These are phyloP conservation scores for Protonibea diacanthus DNA, from an alignment of 2,797 vertebrate genomes.

Conservation along the genomic window DNA sequence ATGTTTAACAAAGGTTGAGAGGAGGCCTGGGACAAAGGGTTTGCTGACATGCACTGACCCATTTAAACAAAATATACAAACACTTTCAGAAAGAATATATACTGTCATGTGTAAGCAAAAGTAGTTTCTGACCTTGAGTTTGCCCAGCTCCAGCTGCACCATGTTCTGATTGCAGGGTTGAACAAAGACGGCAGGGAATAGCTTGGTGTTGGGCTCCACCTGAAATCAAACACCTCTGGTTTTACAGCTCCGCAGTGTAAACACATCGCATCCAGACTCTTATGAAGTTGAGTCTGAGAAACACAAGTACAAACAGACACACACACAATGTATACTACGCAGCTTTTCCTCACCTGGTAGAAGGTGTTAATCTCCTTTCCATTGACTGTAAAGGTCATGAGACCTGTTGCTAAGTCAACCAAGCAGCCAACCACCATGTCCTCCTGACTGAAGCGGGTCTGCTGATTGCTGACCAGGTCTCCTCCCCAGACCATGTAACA, in stretches of 20 bases:
- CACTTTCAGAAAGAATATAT: background rate
- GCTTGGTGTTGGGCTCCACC: conserved; percentile 98
- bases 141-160: conserved; percentile 93
- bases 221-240: conserved; percentile 58
- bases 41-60: background rate
- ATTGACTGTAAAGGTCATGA: conserved; percentile 95
- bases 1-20: background rate
- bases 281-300: background rate
- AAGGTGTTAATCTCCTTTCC: conserved; percentile 97
- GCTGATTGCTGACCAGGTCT: conserved; percentile 91
- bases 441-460: conserved; percentile 92
- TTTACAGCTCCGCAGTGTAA: background rate
- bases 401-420: conserved; percentile 92
- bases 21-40: background rate
- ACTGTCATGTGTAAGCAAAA: background rate
- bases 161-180: conserved; percentile 92
- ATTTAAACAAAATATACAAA: background rate
- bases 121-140: conserved; percentile 89
- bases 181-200: conserved; percentile 92
- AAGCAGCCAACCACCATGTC: conserved; percentile 95
- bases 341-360: conserved; percentile 87
- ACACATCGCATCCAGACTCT: background rate
- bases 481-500: conserved; percentile 98
- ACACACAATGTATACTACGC: background rate
- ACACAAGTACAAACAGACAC: background rate